A percentile compares a stretch with the other conserved stretches of the same genome.
These are phyloP conservation scores for Drosophila leonis DNA, from an alignment of 2,888 invertebrate genomes.

Conservation along the genomic window DNA sequence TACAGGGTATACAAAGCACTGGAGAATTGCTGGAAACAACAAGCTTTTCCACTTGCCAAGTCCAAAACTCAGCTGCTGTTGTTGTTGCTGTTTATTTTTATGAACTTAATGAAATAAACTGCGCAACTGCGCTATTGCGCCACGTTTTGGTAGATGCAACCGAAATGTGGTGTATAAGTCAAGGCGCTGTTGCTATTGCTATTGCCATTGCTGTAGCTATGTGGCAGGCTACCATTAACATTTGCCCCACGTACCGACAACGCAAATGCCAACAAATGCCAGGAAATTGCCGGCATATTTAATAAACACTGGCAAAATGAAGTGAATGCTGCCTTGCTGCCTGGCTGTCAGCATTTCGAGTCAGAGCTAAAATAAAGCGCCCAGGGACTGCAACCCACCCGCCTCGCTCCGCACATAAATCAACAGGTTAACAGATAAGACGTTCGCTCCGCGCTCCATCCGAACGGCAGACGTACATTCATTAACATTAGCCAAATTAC, in stretches of 20 bases:
- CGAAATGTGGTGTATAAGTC: constrained; percentile 61
- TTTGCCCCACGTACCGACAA: constrained; percentile 67
- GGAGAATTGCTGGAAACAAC: constrained; percentile 58
- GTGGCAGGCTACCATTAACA: constrained; percentile 62
- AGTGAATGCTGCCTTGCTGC: constrained; percentile 42
- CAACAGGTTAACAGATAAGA: constrained; percentile 74
- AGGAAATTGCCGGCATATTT: constrained; percentile 60
- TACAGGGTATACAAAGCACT: constrained; percentile 27
- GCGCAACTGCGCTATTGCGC: constrained; percentile 28
- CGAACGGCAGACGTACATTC: constrained; percentile 62
- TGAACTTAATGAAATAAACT: constrained; percentile 72
- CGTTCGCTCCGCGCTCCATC: constrained; percentile 24
- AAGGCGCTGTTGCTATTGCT: constrained; percentile 33
- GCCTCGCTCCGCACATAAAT: constrained; percentile 51
- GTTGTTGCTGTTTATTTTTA: constrained; percentile 46
- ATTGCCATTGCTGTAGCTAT: constrained; percentile 4
- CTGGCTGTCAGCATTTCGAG: constrained; percentile 34
- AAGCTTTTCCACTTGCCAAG: constrained; percentile 68
- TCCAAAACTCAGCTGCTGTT: constrained; percentile 16
- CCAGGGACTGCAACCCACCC: constrained; percentile 17
- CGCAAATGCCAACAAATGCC: constrained; percentile 51
- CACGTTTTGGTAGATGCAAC: constrained; percentile 58
- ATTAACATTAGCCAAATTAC: constrained; percentile 74
- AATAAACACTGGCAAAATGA: constrained; percentile 73
- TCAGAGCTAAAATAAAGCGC: constrained; percentile 8